Percentiles rank a stretch among this genome's conserved stretches.
These are phyloP conservation scores for Akabosia matsudoensis DNA, from an alignment of 1,140 invertebrate genomes.

Conservation along the genomic window DNA sequence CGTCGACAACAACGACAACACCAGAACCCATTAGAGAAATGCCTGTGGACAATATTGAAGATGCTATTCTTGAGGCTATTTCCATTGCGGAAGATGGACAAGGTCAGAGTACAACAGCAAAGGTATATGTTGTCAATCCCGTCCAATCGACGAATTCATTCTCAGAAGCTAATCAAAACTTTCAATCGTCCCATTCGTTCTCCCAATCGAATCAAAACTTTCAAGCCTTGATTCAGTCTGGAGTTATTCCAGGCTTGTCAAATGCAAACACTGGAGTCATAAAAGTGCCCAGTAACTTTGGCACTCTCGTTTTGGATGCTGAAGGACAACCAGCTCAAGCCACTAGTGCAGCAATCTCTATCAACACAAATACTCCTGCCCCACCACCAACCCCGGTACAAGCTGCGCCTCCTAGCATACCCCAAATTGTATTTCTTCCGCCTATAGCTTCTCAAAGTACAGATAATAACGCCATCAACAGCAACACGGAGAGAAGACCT, in stretches of 20 bases:
- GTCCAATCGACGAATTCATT: neutral
- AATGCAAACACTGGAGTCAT: neutral
- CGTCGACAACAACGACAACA: neutral
- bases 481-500: neutral
- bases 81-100: neutral
- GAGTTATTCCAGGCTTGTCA: neutral
- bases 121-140: no score
- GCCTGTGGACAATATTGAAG: neutral
- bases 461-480: neutral
- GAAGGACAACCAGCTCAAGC: neutral
- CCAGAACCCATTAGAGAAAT: neutral
- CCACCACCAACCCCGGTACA: neutral
- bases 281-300: neutral
- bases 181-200: neutral
- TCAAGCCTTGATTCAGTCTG: neutral
- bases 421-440: neutral
- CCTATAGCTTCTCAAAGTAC: neutral
- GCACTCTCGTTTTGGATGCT: neutral
- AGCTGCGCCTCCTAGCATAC: neutral
- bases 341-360: neutral
- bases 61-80: conserved; percentile 2
- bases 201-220: neutral
- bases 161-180: neutral
- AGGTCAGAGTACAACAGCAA: neutral
- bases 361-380: neutral